phyloP scores from a whole-genome alignment of 37 sponge, comb jelly and placozoan genomes.

The Aphrocallistes beatrix region DNA sequence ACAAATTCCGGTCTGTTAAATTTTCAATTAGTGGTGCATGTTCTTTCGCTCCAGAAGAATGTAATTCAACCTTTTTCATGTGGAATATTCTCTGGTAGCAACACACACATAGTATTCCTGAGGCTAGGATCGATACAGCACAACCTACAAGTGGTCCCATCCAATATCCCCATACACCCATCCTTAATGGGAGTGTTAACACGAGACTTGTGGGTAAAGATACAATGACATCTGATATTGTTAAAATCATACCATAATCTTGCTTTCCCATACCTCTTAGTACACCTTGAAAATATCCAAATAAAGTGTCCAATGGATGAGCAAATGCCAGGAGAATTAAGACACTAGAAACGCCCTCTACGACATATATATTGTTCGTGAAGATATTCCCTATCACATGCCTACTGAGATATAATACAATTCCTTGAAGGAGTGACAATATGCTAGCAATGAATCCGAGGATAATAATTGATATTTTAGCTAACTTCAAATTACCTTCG shows the following conservation, averaged over 20 bases:
- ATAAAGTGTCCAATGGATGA: constrained; percentile 2
- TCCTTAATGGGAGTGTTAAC: neutral
- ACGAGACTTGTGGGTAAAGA: neutral
- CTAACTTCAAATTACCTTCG: neutral
- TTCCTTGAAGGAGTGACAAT: neutral
- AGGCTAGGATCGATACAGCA: neutral
- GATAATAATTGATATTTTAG: neutral
- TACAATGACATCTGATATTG: neutral
- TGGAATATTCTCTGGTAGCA: neutral
- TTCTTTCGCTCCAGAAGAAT: neutral
- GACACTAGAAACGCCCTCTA: neutral
- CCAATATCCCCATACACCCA: constrained; percentile 17
- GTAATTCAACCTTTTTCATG: neutral
- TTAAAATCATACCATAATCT: neutral
- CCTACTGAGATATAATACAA: neutral
- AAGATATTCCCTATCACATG: neutral
- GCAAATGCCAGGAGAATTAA: neutral
- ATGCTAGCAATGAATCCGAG: neutral
- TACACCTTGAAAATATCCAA: neutral
- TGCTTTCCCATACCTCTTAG: neutral
- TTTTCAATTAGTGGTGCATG: neutral
- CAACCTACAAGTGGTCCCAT: neutral
- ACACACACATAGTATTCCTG: neutral
- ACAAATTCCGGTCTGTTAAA: neutral
- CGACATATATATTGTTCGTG: neutral